phyloP scores from a whole-genome alignment of 1,140 invertebrate genomes.

The Ephestia elutella region DNA sequence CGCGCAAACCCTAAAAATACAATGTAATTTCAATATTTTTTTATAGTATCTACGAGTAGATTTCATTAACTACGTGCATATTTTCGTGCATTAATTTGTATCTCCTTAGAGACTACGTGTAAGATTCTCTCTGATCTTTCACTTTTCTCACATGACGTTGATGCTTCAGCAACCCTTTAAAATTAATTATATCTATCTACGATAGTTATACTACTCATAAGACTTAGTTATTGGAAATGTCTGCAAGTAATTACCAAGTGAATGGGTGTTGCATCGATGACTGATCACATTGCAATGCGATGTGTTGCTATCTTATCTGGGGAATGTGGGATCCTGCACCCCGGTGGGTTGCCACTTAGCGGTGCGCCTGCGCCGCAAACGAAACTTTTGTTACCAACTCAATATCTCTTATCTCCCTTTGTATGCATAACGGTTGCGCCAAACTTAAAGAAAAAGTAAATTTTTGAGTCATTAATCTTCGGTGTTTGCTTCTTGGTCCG shows the following conservation, averaged over 20 bases:
- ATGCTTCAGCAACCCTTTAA: no score
- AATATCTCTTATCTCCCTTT: slow-evolving; percentile 53
- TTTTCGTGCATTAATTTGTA: no score
- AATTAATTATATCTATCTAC: no score
- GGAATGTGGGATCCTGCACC: slow-evolving; percentile 57
- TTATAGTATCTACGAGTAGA: no score
- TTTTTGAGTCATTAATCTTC: slow-evolving; percentile 38
- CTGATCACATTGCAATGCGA: slow-evolving; percentile 52
- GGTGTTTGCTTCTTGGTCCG: slow-evolving; percentile 21
- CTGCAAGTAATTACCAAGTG: not conserved
- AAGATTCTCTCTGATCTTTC: no score
- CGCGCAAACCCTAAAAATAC: no score
- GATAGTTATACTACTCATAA: no score
- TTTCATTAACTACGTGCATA: no score
- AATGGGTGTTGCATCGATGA: slow-evolving; percentile 30
- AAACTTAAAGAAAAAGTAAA: slow-evolving; percentile 26
- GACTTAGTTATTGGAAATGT: no score
- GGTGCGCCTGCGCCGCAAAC: slow-evolving; percentile 40
- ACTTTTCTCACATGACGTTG: no score
- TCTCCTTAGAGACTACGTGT: no score
- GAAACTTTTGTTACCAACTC: slow-evolving; percentile 51
- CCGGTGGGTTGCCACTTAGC: slow-evolving; percentile 56
- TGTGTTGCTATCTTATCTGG: slow-evolving; percentile 53
- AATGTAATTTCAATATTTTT: no score
- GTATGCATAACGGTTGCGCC: slow-evolving; percentile 39